A percentile compares a stretch with the other conserved stretches of the same genome.
These are phyloP conservation scores for Hepsetus odoe DNA, from an alignment of 2,113 vertebrate genomes.

Conservation along the genomic window DNA sequence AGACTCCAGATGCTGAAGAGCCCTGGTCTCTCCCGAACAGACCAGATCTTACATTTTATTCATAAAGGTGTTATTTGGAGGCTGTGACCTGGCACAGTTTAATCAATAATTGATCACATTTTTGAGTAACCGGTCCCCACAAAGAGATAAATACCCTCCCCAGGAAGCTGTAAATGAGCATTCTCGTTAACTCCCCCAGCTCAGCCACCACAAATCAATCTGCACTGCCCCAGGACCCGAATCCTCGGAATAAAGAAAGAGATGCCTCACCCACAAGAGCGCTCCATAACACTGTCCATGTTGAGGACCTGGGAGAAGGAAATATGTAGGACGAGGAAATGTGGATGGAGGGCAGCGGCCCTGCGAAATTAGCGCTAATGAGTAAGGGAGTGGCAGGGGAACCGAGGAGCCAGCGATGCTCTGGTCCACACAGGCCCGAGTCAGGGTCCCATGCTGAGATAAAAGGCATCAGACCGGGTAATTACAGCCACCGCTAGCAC, in stretches of 20 bases:
- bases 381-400: conserved; percentile 50
- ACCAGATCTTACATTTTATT: no score
- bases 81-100: no score
- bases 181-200: neutral
- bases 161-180: neutral
- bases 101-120: neutral
- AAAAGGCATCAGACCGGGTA: conserved; percentile 66
- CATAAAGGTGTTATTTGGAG: no score
- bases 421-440: conserved; percentile 25
- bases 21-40: no score
- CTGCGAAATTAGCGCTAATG: conserved; percentile 62
- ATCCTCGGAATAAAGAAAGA: neutral
- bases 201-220: neutral
- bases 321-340: conserved; percentile 59
- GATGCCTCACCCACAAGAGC: neutral
- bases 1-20: no score
- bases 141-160: neutral
- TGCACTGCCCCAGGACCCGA: neutral
- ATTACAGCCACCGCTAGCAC: conserved; percentile 65
- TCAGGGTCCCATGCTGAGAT: conserved; percentile 56
- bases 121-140: neutral
- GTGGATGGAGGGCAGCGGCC: conserved; percentile 52
- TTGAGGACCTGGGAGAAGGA: conserved; percentile 9
- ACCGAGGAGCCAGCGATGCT: conserved; percentile 34
- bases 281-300: conserved; percentile 1